A percentile compares a stretch with the other conserved stretches of the same genome.
Conservation (phyloP, 2,797 vertebrate species). For the Falco peregrinus region DNA sequence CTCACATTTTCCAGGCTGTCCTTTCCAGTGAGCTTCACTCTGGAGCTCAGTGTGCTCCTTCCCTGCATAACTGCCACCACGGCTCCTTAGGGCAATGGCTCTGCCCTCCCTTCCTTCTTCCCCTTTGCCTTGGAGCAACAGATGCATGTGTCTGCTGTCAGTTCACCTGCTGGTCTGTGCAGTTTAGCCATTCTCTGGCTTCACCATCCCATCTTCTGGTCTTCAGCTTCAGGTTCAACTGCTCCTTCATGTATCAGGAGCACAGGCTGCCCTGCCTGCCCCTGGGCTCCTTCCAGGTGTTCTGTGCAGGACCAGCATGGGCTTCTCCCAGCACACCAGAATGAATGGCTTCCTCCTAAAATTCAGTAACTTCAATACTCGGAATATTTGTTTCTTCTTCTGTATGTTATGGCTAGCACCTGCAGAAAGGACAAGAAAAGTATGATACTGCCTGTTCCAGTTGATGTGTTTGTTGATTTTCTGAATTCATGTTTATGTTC, state of each 20-base stretch:
- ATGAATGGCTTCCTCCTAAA: neutral
- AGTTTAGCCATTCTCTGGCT: neutral
- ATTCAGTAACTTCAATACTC: neutral
- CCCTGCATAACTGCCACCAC: neutral
- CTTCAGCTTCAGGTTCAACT: neutral
- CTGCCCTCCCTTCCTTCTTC: neutral
- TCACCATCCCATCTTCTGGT: neutral
- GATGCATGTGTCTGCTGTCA: neutral
- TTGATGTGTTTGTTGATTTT: neutral
- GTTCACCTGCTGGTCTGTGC: neutral
- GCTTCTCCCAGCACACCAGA: neutral
- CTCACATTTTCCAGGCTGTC: neutral
- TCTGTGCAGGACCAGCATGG: neutral
- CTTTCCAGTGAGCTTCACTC: neutral
- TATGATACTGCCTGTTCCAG: neutral
- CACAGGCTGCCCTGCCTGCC: neutral
- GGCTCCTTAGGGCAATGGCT: neutral
- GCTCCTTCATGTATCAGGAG: neutral
- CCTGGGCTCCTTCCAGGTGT: too few relatives aligned
- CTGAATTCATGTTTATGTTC: neutral
- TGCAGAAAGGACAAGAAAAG: neutral
- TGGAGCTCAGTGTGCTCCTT: neutral
- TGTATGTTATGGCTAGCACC: neutral
- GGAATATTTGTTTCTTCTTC: neutral
- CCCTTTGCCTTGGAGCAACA: neutral